Evolutionary conservation across 2,888 invertebrate genomes (phyloP).

Genomic region (Leuctra nigra): DNA sequence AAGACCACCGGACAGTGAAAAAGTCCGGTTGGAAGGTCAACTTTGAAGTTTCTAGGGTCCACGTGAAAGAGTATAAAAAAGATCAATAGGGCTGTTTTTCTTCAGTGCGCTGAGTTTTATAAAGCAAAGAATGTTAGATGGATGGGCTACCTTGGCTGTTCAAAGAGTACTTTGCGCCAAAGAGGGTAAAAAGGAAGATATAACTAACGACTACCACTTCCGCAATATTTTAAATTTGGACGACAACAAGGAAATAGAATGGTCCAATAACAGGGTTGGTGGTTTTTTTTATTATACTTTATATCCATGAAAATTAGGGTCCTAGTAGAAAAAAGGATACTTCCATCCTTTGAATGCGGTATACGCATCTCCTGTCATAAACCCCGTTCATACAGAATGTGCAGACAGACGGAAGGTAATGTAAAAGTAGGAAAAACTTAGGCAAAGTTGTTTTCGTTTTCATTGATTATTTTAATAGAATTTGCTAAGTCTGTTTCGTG

Average conservation of each 20-base stretch:
- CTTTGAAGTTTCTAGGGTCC: too few species aligned
- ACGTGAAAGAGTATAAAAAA: too few species aligned
- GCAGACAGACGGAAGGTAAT: not conserved
- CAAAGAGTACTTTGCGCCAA: conserved; percentile 4
- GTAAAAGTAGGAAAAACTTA: not conserved
- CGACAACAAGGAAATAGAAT: conserved; percentile 18
- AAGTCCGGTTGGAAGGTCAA: not conserved
- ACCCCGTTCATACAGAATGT: not conserved
- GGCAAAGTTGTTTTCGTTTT: conserved; percentile 2
- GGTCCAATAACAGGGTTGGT: conserved; percentile 14
- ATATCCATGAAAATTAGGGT: conserved; percentile 13
- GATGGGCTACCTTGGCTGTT: conserved; percentile 1
- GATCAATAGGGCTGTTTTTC: too few species aligned
- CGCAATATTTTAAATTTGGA: conserved; percentile 16
- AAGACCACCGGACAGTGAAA: conserved; percentile 10
- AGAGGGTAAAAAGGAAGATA: conserved; percentile 14
- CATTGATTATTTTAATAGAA: conserved; percentile 4
- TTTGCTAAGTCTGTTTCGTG: not conserved
- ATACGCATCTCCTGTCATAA: not conserved
- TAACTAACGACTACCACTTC: conserved; percentile 13
- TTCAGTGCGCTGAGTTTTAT: too few species aligned
- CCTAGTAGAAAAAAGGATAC: not conserved
- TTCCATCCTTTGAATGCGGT: not conserved
- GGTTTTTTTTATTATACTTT: conserved; percentile 10
- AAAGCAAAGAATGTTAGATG: not conserved